A percentile compares a stretch with the other conserved stretches of the same genome.
These are phyloP conservation scores for Keiferia lycopersicella DNA, from an alignment of 2,888 invertebrate genomes.

Conservation along the genomic window DNA sequence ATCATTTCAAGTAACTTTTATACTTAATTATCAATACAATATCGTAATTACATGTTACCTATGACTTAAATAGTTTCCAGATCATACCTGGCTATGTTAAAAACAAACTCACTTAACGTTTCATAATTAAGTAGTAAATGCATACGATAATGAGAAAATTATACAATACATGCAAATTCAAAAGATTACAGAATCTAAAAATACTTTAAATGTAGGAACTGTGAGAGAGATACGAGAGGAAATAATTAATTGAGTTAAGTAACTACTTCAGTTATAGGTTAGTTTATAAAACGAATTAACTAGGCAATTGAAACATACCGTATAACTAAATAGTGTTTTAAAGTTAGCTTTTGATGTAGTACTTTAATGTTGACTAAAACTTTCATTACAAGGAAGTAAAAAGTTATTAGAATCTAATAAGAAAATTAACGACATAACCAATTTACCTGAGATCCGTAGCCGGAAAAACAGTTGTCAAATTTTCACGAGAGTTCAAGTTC, in stretches of 20 bases:
- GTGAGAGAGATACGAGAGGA: background rate
- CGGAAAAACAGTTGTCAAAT: constrained; percentile 13
- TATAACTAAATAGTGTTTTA: no score
- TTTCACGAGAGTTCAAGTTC: constrained; percentile 21
- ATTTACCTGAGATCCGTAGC: constrained; percentile 47
- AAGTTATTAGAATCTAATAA: background rate
- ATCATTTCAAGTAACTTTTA: background rate
- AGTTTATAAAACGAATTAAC: background rate
- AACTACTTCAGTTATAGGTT: background rate
- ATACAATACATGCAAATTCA: constrained; percentile 18
- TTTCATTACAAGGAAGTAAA: background rate
- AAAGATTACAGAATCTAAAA: background rate
- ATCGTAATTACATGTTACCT: background rate
- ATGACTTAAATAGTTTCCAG: background rate
- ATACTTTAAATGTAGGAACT: background rate
- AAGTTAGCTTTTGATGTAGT: no score
- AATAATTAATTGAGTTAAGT: background rate
- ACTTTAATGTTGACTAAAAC: background rate
- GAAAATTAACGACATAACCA: constrained; percentile 8
- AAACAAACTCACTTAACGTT: constrained; percentile 7
- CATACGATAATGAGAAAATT: constrained; percentile 18
- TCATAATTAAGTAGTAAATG: constrained; percentile 22
- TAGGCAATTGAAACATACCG: background rate
- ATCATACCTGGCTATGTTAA: constrained; percentile 8
- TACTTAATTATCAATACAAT: background rate